These are phyloP conservation scores for Notocelia uddmanniana DNA, from an alignment of 2,888 invertebrate species.

Conservation along the genomic window DNA sequence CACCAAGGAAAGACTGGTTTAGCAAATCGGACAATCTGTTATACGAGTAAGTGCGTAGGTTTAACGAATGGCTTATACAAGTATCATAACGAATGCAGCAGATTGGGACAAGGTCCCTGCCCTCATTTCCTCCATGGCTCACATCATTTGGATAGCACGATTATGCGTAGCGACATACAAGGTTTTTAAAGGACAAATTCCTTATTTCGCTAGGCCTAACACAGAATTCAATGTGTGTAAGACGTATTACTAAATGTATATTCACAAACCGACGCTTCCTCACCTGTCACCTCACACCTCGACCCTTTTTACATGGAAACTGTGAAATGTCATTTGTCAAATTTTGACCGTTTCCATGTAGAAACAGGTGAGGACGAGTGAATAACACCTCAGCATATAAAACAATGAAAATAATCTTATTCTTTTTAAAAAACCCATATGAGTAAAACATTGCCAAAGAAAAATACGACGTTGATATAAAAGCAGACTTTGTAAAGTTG, in stretches of 20 bases:
- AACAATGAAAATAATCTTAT: not conserved
- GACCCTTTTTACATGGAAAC: too few relatives aligned
- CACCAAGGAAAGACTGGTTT: constrained; percentile 18
- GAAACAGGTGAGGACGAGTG: too few relatives aligned
- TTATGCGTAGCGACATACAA: constrained; percentile 41
- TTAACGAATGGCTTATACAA: constrained; percentile 40
- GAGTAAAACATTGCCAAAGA: not conserved
- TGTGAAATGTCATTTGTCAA: too few relatives aligned
- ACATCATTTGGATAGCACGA: constrained; percentile 44
- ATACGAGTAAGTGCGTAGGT: constrained; percentile 38
- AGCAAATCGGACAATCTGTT: constrained; percentile 25
- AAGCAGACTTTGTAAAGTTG: not conserved
- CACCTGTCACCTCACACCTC: too few relatives aligned
- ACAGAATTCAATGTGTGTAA: not conserved
- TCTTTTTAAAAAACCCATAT: too few relatives aligned
- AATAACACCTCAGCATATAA: too few relatives aligned
- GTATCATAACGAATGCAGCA: constrained; percentile 42
- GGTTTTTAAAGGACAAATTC: constrained; percentile 40
- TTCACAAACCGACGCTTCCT: too few relatives aligned
- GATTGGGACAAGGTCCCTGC: constrained; percentile 46
- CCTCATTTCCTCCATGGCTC: constrained; percentile 43
- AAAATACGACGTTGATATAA: not conserved
- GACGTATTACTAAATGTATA: not conserved
- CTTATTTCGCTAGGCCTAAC: constrained; percentile 7
- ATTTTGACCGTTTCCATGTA: too few relatives aligned